Evolutionary conservation across 1,140 invertebrate genomes (phyloP), one percentile per base, ranked within the genome.

Genomic region (Bradysia coprophila): DNA sequence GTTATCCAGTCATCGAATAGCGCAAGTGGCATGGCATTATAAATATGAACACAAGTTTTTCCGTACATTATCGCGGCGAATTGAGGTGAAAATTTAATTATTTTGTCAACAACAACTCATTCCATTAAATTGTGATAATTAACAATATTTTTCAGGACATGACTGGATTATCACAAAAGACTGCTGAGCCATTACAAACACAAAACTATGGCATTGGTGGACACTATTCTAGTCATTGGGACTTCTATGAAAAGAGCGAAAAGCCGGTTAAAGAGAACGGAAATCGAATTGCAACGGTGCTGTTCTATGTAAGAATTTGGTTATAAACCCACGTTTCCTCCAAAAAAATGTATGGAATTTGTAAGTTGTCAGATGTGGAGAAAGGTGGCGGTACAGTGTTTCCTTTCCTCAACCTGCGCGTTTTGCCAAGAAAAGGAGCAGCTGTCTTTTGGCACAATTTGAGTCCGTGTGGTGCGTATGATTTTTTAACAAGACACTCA

Each of bases 201-300:
- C 90, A 92, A 43, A 98, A 98, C 66, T 98, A 98, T 65, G 95
- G 94, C 18, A 89, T 98, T 49, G 94, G 93, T n/a, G 95, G 94
- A 1, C 94, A 98, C 63, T 98, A 98, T 62, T 92, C 96, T 54
- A 93, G 94, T 13, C 95, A 99, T 63, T 98, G 81, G 66, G 95
- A 98, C 65, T 96, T 94, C 63, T 67, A 79, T 45, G 84, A 71
- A 56, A 84, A 78, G 48, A n/a, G n/a, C n/a, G n/a, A n/a, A n/a
- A n/a, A n/a, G n/a, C n/a, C n/a, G n/a, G n/a, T n/a, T n/a, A n/a
- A n/a, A n/a, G 24, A 28, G 13, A 8, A 28, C 13, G 89, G 89
- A 43, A 94, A 94, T 65, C 70, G 94, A 52, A 95, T 98, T 54
- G 92, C 93, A 9, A 98, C 93, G 13, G 81, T 92, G 50, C 60